phyloP scores from a whole-genome alignment of 2,888 invertebrate species.

The Phyllotreta cruciferae region DNA sequence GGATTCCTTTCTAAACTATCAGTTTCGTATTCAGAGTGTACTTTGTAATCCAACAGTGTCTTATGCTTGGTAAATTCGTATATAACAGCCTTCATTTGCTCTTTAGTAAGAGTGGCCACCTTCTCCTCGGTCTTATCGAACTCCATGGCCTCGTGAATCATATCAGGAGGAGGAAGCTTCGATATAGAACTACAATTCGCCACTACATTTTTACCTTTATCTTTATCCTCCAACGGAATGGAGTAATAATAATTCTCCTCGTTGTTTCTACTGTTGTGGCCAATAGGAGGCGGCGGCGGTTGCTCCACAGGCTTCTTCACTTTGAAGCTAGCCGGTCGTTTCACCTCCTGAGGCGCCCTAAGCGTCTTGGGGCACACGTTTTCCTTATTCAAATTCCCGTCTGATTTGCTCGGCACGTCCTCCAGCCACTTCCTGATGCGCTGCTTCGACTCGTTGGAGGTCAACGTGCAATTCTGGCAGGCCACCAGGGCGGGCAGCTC shows the following conservation, averaged over 20 bases:
- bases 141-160: conserved; percentile 72
- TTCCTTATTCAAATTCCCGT: conserved; percentile 14
- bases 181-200: background rate
- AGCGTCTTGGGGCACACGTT: conserved; percentile 41
- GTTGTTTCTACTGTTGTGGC: conserved; percentile 7
- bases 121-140: conserved; percentile 58
- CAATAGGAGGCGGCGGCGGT: conserved; percentile 56
- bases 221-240: conserved; percentile 31
- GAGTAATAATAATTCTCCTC: conserved; percentile 43
- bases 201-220: background rate
- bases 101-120: conserved; percentile 65
- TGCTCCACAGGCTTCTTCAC: conserved; percentile 46
- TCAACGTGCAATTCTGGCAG: conserved; percentile 64
- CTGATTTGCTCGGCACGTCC: conserved; percentile 64
- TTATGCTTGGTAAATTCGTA: conserved; percentile 60
- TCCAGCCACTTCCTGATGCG: conserved; percentile 79
- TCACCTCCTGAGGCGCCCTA: conserved; percentile 47
- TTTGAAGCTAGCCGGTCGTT: conserved; percentile 32
- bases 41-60: conserved; percentile 38
- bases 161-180: conserved; percentile 63
- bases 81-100: conserved; percentile 70
- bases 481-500: conserved; percentile 55
- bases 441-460: conserved; percentile 73
- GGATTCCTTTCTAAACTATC: conserved; percentile 74
- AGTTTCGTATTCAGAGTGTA: conserved; percentile 69